Base-by-base conservation (phyloP, 2,113 vertebrate species). In the Crotophaga sulcirostris region DNA sequence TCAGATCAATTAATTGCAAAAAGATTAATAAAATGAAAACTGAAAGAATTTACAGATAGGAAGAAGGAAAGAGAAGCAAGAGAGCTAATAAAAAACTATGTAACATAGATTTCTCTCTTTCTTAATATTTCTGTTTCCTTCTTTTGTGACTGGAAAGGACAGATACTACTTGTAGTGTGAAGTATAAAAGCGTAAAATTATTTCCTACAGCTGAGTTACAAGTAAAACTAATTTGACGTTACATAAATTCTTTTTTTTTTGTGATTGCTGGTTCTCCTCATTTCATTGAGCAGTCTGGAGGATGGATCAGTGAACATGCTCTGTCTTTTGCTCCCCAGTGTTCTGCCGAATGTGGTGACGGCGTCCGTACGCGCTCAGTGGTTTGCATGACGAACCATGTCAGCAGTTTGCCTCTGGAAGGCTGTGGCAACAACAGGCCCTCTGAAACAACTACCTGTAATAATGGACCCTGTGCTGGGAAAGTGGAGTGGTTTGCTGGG, bases 401-500 rank as follows among this genome's bases (percentile, higher is more conserved):
- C 88, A 98, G 99, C 97, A 99, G 98, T 82, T 97, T 99, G 79
- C 99, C 99, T 9, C 97, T 99, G 96, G 99, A 99, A 72, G 98
- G 98, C 60, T 99, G 99, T 20, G 99, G 99, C 62, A 98, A 93
- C 62, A 98, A 99, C 97, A 97, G 98, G 11, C 99, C 99, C 0
- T 44, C 96, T 0, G 98, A 99, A 74, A 97, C 97, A 16, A 98
- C 98, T 17, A 96, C 98, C 6, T 99, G 99, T 24, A 98, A 98
- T 82, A 98, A 98, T 0, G 99, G 99, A 10, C 98, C 98, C n/a
- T 99, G 99, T 81, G 96, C 98, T 6, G 99, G 98, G 45, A 99
- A 96, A 70, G 98, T 98, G 6, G 99, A 99, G 87, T 99, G 99
- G 99, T 99, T 99, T 95, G 97, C 98, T 3, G 99, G 99, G 42